phyloP scores from a whole-genome alignment of 1,140 invertebrate genomes.

The Ostrea edulis region DNA sequence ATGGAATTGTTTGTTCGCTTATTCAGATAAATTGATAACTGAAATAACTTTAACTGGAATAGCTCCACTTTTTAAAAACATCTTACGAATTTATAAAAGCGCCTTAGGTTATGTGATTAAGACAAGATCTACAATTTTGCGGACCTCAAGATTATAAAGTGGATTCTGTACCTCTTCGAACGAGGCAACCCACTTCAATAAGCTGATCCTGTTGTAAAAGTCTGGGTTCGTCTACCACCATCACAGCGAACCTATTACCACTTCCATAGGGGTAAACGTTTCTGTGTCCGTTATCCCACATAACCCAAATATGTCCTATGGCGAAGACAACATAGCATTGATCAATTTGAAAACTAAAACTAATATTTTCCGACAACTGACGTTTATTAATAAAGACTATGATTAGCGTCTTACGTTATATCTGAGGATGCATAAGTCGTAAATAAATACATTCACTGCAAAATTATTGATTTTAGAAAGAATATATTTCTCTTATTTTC shows the following conservation, averaged over 20 bases:
- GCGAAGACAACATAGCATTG: neutral
- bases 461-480: too few relatives aligned
- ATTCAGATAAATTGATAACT: neutral
- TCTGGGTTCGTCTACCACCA: constrained; percentile 43
- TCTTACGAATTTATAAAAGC: neutral
- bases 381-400: too few relatives aligned
- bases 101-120: neutral
- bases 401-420: too few relatives aligned
- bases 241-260: neutral
- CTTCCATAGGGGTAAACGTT: constrained; percentile 30
- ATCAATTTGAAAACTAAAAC: too few relatives aligned
- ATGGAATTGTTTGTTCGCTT: neutral
- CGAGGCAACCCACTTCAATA: constrained; percentile 45
- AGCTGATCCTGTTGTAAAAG: constrained; percentile 27
- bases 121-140: neutral
- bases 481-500: too few relatives aligned
- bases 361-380: too few relatives aligned
- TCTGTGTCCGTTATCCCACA: constrained; percentile 45
- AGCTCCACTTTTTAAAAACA: neutral
- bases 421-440: too few relatives aligned
- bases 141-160: neutral
- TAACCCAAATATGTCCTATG: constrained; percentile 36
- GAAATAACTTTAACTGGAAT: neutral
- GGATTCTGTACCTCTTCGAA: constrained; percentile 39
- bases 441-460: too few relatives aligned